phyloP scores from a whole-genome alignment of 2,797 vertebrate species.

The Macrochelys suwanniensis region DNA sequence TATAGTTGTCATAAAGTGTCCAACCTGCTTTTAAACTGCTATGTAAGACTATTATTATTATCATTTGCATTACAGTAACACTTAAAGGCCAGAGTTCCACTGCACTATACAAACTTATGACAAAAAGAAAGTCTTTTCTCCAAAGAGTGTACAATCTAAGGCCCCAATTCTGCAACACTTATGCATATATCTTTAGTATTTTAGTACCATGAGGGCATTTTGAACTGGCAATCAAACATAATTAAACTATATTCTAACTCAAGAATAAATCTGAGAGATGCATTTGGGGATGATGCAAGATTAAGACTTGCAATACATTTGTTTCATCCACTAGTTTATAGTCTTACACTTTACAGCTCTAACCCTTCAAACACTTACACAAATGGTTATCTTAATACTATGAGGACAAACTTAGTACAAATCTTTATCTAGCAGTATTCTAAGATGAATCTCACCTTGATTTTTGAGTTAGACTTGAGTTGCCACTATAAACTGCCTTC shows the following conservation, averaged over 20 bases:
- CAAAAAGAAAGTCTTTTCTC: too few relatives aligned
- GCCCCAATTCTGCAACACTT: not conserved
- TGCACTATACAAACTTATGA: not conserved
- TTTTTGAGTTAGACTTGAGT: conserved; percentile 22
- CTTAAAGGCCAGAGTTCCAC: not conserved
- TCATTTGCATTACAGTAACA: not conserved
- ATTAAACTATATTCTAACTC: not conserved
- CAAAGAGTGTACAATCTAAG: not conserved
- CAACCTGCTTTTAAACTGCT: not conserved
- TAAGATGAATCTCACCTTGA: not conserved
- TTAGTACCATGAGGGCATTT: not conserved
- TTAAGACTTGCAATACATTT: not conserved
- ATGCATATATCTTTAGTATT: not conserved
- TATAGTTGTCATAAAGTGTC: not conserved
- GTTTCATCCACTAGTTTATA: not conserved
- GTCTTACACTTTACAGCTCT: not conserved
- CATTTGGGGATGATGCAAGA: not conserved
- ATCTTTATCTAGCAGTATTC: not conserved
- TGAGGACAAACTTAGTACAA: not conserved
- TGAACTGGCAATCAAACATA: not conserved
- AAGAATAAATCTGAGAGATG: not conserved
- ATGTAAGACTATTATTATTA: not conserved
- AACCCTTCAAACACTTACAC: not conserved
- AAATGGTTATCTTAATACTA: not conserved
- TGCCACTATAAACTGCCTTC: conserved; percentile 16